Percentiles rank a stretch among this genome's conserved stretches.
phyloP scores from a whole-genome alignment of 2,888 invertebrate species.

The Troides aeacus region DNA sequence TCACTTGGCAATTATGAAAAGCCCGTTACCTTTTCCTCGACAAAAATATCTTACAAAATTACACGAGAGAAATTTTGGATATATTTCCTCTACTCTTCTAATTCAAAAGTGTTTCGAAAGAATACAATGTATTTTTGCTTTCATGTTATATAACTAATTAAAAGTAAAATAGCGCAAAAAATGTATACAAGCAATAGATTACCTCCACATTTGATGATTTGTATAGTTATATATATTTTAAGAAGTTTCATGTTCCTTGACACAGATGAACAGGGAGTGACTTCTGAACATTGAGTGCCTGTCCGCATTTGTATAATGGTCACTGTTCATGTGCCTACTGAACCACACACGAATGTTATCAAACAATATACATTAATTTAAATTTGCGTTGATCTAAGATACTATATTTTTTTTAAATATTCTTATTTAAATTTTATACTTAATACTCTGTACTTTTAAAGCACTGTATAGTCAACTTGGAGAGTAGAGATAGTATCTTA shows the following conservation, averaged over 20 bases:
- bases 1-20: no score
- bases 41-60: no score
- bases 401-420: background rate
- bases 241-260: conserved; percentile 20
- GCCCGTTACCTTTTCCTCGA: no score
- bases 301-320: conserved; percentile 16
- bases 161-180: background rate
- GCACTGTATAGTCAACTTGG: no score
- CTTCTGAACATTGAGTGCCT: conserved; percentile 11
- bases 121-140: background rate
- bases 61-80: no score
- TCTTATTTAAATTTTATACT: no score
- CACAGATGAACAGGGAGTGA: conserved; percentile 10
- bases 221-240: conserved; percentile 21
- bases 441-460: no score
- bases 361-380: conserved; percentile 9
- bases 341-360: conserved; percentile 2
- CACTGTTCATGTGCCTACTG: background rate
- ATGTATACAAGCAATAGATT: background rate
- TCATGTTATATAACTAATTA: background rate
- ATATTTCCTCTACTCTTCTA: no score
- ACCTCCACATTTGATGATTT: conserved; percentile 18
- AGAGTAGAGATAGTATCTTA: no score
- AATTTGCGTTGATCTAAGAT: background rate
- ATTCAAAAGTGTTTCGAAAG: no score